Percentiles rank a stretch among this genome's conserved stretches.
These are phyloP conservation scores for Ctenicera cuprea DNA, from an alignment of 2,888 invertebrate species.

Conservation along the genomic window DNA sequence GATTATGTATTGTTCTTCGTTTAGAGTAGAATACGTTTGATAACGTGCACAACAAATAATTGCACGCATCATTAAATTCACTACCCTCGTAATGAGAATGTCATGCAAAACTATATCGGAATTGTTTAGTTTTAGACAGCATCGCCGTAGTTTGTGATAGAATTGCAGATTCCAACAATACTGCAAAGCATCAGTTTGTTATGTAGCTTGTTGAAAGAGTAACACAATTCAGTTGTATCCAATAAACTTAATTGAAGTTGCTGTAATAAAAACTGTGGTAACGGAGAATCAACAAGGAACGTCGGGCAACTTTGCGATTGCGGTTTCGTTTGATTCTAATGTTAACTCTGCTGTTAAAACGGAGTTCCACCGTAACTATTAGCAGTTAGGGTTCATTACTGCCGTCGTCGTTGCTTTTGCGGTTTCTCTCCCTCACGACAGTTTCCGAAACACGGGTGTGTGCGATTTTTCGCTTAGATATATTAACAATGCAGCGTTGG, in stretches of 20 bases:
- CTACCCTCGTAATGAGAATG: no score
- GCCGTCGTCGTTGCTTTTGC: slow-evolving; percentile 29
- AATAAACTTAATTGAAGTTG: slow-evolving; percentile 48
- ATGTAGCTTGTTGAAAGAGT: neutral
- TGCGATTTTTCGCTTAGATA: slow-evolving; percentile 1
- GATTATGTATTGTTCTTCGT: no score
- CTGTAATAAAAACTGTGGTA: slow-evolving; percentile 31
- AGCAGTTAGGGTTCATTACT: slow-evolving; percentile 27
- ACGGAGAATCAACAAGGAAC: slow-evolving; percentile 8
- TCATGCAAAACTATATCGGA: no score
- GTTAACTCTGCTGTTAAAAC: slow-evolving; percentile 40
- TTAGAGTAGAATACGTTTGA: no score
- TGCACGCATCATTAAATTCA: no score
- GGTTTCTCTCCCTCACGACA: slow-evolving; percentile 30
- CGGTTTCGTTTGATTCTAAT: slow-evolving; percentile 42
- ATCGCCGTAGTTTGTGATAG: no score
- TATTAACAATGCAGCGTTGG: slow-evolving; percentile 18
- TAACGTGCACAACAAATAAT: no score
- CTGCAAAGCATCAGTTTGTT: no score
- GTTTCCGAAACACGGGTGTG: slow-evolving; percentile 14
- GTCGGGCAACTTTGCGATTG: slow-evolving; percentile 34
- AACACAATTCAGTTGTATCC: slow-evolving; percentile 16
- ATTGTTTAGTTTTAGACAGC: no score
- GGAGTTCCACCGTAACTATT: slow-evolving; percentile 39
- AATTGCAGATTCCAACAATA: no score